Evolutionary conservation across 2,113 vertebrate genomes (phyloP).

Genomic region (Phaethornis superciliosus): DNA sequence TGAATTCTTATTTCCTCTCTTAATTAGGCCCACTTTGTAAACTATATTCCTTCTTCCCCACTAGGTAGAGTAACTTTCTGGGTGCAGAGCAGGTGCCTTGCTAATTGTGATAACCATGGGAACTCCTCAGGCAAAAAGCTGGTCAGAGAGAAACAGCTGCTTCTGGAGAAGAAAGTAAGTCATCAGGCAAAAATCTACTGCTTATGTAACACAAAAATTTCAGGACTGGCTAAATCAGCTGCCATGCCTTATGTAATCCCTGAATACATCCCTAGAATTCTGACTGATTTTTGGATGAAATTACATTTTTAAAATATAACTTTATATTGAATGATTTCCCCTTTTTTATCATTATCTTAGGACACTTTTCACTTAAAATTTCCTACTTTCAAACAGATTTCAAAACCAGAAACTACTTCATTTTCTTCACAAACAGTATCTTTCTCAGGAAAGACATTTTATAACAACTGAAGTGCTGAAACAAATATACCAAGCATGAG

Average conservation of each 20-base stretch:
- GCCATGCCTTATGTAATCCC: not conserved
- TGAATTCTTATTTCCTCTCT: not conserved
- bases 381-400: not conserved
- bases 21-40: not conserved
- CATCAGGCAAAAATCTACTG: not conserved
- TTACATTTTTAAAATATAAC: not conserved
- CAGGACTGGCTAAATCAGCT: not conserved
- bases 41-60: not conserved
- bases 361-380: not conserved
- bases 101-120: not conserved
- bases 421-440: not conserved
- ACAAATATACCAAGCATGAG: not conserved
- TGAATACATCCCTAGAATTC: not conserved
- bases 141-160: not conserved
- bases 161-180: not conserved
- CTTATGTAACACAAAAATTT: too few relatives aligned
- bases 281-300: not conserved
- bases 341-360: not conserved
- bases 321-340: not conserved
- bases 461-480: not conserved
- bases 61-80: not conserved
- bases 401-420: not conserved
- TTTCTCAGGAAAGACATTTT: not conserved
- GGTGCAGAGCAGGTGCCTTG: not conserved
- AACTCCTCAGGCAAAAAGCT: not conserved